phyloP scores from a whole-genome alignment of 2,888 invertebrate genomes.

The Coenonympha arcania region DNA sequence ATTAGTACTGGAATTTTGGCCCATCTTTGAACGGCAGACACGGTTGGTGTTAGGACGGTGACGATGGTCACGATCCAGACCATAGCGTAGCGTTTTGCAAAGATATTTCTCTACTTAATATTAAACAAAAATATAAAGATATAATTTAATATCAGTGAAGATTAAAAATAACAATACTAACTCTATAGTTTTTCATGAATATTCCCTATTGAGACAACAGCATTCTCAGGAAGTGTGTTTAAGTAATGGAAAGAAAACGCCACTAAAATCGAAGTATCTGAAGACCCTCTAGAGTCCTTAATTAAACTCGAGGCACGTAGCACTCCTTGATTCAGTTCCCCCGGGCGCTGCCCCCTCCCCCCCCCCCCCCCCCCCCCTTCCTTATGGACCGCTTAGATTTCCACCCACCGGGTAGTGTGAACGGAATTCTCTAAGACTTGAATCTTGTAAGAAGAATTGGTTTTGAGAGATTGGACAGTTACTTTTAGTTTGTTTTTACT shows the following conservation, averaged over 20 bases:
- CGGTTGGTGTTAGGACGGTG: too few relatives aligned
- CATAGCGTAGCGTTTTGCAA: too few relatives aligned
- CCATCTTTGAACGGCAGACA: too few relatives aligned
- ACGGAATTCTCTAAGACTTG: slow-evolving; percentile 69
- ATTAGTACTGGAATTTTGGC: too few relatives aligned
- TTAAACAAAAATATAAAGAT: too few relatives aligned
- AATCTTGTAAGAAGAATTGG: slow-evolving; percentile 71
- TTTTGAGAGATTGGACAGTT: slow-evolving; percentile 66
- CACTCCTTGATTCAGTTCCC: slow-evolving; percentile 73
- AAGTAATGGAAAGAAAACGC: slow-evolving; percentile 61
- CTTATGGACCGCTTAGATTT: slow-evolving; percentile 74
- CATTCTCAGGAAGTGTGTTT: slow-evolving; percentile 24
- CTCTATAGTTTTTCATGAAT: too few relatives aligned
- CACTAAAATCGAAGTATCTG: slow-evolving; percentile 70
- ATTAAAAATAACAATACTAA: too few relatives aligned
- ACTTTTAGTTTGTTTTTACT: slow-evolving; percentile 46
- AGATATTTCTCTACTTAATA: too few relatives aligned
- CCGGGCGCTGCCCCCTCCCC: slow-evolving; percentile 40
- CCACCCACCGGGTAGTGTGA: slow-evolving; percentile 66
- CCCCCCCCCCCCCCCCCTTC: slow-evolving; percentile 54
- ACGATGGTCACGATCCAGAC: too few relatives aligned
- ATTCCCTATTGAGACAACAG: slow-evolving; percentile 33
- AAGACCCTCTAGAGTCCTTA: slow-evolving; percentile 63
- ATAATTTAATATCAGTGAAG: too few relatives aligned
- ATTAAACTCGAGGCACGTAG: slow-evolving; percentile 72